Evolutionary conservation across 2,888 invertebrate genomes (phyloP), one percentile per base, ranked within the genome.

Genomic region (Trachelus stipa): DNA sequence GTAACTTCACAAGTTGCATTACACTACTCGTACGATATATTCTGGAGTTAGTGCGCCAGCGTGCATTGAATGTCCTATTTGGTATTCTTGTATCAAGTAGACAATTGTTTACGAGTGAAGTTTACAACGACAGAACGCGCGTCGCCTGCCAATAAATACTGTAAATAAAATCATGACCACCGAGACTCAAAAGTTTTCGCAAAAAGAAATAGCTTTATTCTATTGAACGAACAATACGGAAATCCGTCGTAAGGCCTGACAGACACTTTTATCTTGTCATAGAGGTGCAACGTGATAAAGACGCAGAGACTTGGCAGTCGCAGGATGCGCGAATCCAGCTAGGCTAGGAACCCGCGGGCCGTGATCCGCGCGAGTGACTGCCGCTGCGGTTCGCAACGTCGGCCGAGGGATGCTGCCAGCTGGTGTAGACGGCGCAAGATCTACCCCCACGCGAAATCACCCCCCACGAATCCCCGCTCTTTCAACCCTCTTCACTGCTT

Each of bases 281-380:
- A 56, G 23, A 56, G 9, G 56, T 34, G 33, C 71, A 12, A 71
- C 71, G 71, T 71, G 71, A 71, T 23, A 71, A 34, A 12, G 12
- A 12, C 71, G 31, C 23, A 31, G 71, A 23, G 3, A 71, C 71
- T 31, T 23, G 71, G 71, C 56, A 56, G 56, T 23, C 23, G 23
- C 15, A 56, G 73, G 33, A 74, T 77, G 79, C 69, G 73, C 74
- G 75, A 77, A 73, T 73, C 35, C 12, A 75, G 75, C 74, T 40
- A 76, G 78, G 78, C 84, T 77, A 56, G 74, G 83, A 85, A 86
- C 87, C 83, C 87, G 87, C 89, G 87, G 84, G 88, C 86, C 85
- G 87, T 86, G 86, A 87, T 85, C 86, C 90, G 85, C 90, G 89
- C 90, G 90, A 90, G 87, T 89, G 88, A 90, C 90, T 90, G 90